Percentiles rank a stretch among this genome's conserved stretches.
These are phyloP conservation scores for Ginglymostoma cirratum DNA, from an alignment of 2,113 vertebrate genomes.

Conservation along the genomic window DNA sequence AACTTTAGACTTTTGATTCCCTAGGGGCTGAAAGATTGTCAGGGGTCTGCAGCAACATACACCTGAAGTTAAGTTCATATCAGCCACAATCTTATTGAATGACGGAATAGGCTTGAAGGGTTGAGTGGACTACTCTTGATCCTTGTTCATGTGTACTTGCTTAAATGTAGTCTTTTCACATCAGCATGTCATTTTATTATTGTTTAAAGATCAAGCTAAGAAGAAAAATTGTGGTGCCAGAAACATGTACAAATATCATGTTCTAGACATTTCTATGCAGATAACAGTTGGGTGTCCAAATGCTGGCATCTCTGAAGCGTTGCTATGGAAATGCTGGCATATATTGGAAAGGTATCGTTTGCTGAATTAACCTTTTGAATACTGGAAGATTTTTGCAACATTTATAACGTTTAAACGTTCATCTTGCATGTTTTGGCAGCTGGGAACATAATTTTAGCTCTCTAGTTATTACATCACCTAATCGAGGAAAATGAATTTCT, in stretches of 20 bases:
- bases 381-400: neutral
- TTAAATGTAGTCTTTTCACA: neutral
- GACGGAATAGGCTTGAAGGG: too few species aligned
- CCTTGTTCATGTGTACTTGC: neutral
- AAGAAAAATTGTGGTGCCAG: neutral
- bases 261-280: constrained; percentile 18
- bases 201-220: neutral
- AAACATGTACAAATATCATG: neutral
- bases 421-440: neutral
- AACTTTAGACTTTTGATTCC: too few species aligned
- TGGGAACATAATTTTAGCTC: neutral
- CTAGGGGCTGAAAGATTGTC: too few species aligned
- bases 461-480: neutral
- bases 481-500: neutral
- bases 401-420: neutral
- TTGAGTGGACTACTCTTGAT: too few species aligned
- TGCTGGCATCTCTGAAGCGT: neutral
- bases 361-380: constrained; percentile 1
- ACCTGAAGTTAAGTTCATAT: too few species aligned
- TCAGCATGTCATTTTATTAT: neutral
- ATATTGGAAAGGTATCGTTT: neutral
- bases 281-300: neutral
- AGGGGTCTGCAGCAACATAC: too few species aligned
- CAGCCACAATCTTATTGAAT: too few species aligned
- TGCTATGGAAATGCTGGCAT: neutral